Conservation (phyloP, 2,113 vertebrate species). For the Macquaria ambigua region DNA sequence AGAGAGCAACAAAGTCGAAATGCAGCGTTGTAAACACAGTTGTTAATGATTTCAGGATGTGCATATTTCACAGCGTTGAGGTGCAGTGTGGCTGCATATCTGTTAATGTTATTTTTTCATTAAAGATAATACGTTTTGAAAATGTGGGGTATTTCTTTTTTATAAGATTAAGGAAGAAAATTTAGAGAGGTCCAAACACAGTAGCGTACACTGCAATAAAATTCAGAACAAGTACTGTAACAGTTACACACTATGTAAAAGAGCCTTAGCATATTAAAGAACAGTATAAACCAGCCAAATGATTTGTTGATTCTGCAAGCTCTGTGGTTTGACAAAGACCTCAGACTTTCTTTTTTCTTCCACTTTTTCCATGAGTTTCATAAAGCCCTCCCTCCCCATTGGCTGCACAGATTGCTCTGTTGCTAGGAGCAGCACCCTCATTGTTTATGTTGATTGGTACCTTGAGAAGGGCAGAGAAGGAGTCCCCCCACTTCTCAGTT, state of each 20-base stretch:
- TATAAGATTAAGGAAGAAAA: not conserved
- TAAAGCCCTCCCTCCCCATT: not conserved
- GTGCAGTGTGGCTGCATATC: not conserved
- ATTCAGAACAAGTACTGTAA: not conserved
- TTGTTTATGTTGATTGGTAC: conserved; percentile 62
- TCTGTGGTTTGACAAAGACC: conserved; percentile 14
- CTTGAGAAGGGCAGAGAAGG: conserved; percentile 30
- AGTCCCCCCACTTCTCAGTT: conserved; percentile 15
- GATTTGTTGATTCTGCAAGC: conserved; percentile 4
- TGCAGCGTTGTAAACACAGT: conserved; percentile 29
- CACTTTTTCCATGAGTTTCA: conserved; percentile 8
- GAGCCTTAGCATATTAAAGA: not conserved
- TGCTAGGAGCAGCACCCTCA: conserved; percentile 34
- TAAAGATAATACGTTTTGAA: conserved; percentile 60
- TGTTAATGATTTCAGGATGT: conserved; percentile 17
- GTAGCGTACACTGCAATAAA: not conserved
- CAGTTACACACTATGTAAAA: not conserved
- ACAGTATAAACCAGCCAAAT: not conserved
- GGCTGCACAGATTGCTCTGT: conserved; percentile 12
- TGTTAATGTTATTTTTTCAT: conserved; percentile 59
- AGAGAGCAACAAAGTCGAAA: not conserved
- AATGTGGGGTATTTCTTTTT: not conserved
- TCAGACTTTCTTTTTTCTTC: conserved; percentile 8
- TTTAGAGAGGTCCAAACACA: not conserved
- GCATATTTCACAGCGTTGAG: conserved; percentile 24